Evolutionary conservation across 2,113 vertebrate species (phyloP).

Genomic region (Entelurus aequoreus): DNA sequence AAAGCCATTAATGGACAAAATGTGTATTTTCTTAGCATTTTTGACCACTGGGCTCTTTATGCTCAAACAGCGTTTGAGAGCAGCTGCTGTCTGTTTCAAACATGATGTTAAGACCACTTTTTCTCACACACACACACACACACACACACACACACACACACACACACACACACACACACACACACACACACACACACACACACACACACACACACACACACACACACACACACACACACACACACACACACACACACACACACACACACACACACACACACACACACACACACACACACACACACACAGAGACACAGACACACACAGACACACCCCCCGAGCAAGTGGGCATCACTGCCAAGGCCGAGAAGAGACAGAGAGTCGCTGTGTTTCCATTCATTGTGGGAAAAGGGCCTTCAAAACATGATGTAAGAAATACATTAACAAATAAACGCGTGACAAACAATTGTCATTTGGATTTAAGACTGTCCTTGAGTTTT

Average conservation of each 20-base stretch:
- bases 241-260: background rate
- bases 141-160: background rate
- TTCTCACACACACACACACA: conserved; percentile 14
- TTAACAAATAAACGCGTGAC: background rate
- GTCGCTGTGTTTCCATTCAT: conserved; percentile 37
- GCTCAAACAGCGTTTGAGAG: conserved; percentile 69
- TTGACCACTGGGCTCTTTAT: conserved; percentile 76
- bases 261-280: background rate
- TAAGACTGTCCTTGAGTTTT: background rate
- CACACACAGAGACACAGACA: too few relatives aligned
- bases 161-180: background rate
- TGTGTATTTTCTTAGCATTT: conserved; percentile 65
- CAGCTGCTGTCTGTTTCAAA: conserved; percentile 63
- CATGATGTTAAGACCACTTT: conserved; percentile 20
- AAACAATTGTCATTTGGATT: background rate
- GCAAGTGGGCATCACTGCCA: conserved; percentile 36
- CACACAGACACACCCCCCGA: conserved; percentile 19
- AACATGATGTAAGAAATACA: background rate
- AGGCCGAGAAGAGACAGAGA: conserved; percentile 34
- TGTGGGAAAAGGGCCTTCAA: too few relatives aligned
- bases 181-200: background rate
- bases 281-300: background rate
- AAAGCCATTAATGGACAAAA: conserved; percentile 22
- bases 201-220: background rate
- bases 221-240: background rate